phyloP scores from a whole-genome alignment of 1,140 invertebrate species.

The Campoletis sonorensis region DNA sequence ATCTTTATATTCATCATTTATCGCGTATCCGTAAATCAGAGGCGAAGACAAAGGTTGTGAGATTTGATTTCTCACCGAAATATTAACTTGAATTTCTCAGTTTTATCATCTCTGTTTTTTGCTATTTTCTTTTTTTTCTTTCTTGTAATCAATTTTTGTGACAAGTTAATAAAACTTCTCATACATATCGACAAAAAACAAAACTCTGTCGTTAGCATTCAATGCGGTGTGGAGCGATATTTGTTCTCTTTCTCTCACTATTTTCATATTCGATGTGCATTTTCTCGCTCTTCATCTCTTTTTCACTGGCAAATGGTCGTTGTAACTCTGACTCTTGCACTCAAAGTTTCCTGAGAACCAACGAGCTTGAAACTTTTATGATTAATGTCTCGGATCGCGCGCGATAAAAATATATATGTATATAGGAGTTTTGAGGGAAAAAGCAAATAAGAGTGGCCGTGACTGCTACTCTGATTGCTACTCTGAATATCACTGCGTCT shows the following conservation, averaged over 20 bases:
- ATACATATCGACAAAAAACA: too few species aligned
- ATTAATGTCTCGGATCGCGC: constrained; percentile 46
- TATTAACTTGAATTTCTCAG: too few species aligned
- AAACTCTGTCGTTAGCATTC: too few species aligned
- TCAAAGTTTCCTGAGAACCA: constrained; percentile 24
- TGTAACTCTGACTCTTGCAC: constrained; percentile 18
- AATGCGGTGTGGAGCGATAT: too few species aligned
- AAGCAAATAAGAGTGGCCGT: neutral
- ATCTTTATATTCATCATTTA: neutral
- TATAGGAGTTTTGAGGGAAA: neutral
- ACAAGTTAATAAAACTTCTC: too few species aligned
- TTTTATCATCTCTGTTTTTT: too few species aligned
- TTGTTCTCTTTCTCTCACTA: neutral
- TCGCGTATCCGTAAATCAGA: neutral
- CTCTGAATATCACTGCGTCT: neutral
- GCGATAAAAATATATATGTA: neutral
- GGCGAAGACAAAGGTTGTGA: neutral
- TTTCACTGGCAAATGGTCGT: neutral
- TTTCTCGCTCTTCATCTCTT: too few species aligned
- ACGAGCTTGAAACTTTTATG: constrained; percentile 50
- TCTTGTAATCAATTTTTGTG: too few species aligned
- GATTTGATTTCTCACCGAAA: neutral
- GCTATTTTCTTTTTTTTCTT: too few species aligned
- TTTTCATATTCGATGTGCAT: too few species aligned
- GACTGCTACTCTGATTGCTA: constrained; percentile 13